phyloP scores from a whole-genome alignment of 2,888 invertebrate species.

The Achlya flavicornis region DNA sequence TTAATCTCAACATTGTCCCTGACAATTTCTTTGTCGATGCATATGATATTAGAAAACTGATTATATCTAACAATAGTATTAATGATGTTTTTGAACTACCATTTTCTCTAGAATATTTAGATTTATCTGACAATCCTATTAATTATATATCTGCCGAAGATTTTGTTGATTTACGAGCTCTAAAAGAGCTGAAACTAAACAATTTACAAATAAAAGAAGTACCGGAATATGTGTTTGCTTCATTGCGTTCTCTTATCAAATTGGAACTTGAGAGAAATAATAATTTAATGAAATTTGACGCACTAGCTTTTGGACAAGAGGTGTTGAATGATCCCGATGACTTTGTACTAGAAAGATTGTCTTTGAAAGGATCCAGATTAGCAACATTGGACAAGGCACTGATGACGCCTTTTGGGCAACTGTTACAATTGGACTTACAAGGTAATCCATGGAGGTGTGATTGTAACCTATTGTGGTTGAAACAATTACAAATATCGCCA shows the following conservation, averaged over 20 bases:
- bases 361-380: constrained; percentile 74
- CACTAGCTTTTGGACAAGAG: constrained; percentile 67
- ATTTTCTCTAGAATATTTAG: constrained; percentile 81
- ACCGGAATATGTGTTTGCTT: constrained; percentile 81
- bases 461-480: constrained; percentile 83
- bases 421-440: constrained; percentile 79
- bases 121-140: constrained; percentile 85
- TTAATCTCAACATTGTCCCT: constrained; percentile 56
- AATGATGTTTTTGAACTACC: constrained; percentile 82
- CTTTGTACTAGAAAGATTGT: constrained; percentile 72
- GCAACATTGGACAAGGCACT: constrained; percentile 65
- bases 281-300: constrained; percentile 77
- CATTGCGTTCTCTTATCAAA: constrained; percentile 75
- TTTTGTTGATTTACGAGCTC: constrained; percentile 75
- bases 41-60: constrained; percentile 72
- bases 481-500: constrained; percentile 65
- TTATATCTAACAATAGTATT: constrained; percentile 82
- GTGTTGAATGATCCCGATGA: constrained; percentile 68
- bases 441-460: constrained; percentile 87
- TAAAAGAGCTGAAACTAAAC: constrained; percentile 83
- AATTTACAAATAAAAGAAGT: constrained; percentile 81
- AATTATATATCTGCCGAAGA: constrained; percentile 73
- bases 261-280: constrained; percentile 83
- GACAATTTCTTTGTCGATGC: constrained; percentile 73
- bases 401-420: constrained; percentile 71